Evolutionary conservation across 2,113 vertebrate genomes (phyloP), one percentile per base, ranked within the genome.

Genomic region (Thalassarche chlororhynchos): DNA sequence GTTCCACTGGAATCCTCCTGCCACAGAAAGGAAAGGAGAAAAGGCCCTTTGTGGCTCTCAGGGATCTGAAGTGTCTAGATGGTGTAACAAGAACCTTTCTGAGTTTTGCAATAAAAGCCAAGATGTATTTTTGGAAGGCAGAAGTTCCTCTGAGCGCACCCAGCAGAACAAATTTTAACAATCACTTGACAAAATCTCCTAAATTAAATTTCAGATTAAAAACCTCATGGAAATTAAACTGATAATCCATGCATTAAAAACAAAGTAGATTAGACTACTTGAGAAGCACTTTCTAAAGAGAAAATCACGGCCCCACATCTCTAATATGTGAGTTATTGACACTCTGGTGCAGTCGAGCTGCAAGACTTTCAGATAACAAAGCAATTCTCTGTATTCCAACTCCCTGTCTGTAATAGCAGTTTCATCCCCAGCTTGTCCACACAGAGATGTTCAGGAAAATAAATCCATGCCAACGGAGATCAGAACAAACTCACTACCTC

Each of bases 161-260:
- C n/a, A 55, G 87, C 60, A 52, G 76, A 92, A 92, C 5, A 6
- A 78, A 90, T 87, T 75, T 72, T 31, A 55, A 82, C 72, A 75
- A 92, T 84, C 69, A 62, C 42, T 89, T 47, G 77, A 74, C 32
- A 74, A 84, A 92, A 92, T 89, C 52, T 88, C 47, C 47, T 62
- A 72, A 83, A 95, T 94, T 95, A 78, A 89, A 89, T 81, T 71
- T 58, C 69, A 72, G 89, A 81, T 81, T 77, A 60, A 90, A 91
- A 92, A 31, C 9, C 58, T 86, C 12, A 16, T 21, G 60, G 76
- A 89, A 95, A 81, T 90, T 36, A 77, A 81, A 26, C n/a, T 16
- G 72, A 40, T 90, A 92, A 78, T 62, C 89, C 76, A 62, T 79
- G 65, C 77, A 84, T 93, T 89, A 46, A 84, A 84, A 84, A 14